Evolutionary conservation across 2,113 vertebrate genomes (phyloP).

Genomic region (Oryzias curvinotus): DNA sequence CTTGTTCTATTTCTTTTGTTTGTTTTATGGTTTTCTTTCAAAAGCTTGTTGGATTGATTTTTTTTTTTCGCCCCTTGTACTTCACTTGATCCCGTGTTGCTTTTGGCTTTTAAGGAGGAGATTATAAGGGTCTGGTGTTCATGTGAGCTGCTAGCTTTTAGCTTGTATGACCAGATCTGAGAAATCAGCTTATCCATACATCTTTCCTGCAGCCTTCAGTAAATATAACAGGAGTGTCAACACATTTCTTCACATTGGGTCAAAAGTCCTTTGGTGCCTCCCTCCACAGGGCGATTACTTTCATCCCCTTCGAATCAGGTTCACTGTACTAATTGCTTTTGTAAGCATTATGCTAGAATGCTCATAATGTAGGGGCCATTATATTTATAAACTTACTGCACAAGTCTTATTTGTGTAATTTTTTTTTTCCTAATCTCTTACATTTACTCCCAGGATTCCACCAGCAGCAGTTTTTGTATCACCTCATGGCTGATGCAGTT

Average conservation of each 20-base stretch:
- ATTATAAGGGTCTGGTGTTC: slow-evolving; percentile 52
- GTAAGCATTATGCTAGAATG: slow-evolving; percentile 44
- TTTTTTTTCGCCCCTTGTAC: slow-evolving; percentile 24
- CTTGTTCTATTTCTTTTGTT: slow-evolving; percentile 89
- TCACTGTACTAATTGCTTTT: slow-evolving; percentile 40
- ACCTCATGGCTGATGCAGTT: background rate
- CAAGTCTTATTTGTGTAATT: slow-evolving; percentile 14
- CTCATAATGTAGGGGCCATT: slow-evolving; percentile 39
- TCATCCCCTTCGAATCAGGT: slow-evolving; percentile 20
- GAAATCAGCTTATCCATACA: slow-evolving; percentile 22
- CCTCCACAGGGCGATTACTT: slow-evolving; percentile 5
- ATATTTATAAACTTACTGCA: slow-evolving; percentile 31
- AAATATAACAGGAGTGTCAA: slow-evolving; percentile 43
- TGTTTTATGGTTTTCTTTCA: slow-evolving; percentile 64
- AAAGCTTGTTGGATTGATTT: slow-evolving; percentile 70
- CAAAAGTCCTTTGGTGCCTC: slow-evolving; percentile 30
- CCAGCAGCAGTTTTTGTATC: background rate
- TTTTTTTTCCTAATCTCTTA: slow-evolving; percentile 25
- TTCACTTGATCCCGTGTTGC: slow-evolving; percentile 49
- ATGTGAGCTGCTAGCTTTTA: slow-evolving; percentile 61
- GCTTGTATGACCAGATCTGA: slow-evolving; percentile 51
- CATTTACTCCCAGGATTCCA: slow-evolving; percentile 2
- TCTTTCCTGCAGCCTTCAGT: slow-evolving; percentile 28
- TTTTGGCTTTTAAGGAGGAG: slow-evolving; percentile 61
- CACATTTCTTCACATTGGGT: slow-evolving; percentile 33